Evolutionary conservation across 1,140 invertebrate genomes (phyloP).

Genomic region (Matsumurasca onukii): DNA sequence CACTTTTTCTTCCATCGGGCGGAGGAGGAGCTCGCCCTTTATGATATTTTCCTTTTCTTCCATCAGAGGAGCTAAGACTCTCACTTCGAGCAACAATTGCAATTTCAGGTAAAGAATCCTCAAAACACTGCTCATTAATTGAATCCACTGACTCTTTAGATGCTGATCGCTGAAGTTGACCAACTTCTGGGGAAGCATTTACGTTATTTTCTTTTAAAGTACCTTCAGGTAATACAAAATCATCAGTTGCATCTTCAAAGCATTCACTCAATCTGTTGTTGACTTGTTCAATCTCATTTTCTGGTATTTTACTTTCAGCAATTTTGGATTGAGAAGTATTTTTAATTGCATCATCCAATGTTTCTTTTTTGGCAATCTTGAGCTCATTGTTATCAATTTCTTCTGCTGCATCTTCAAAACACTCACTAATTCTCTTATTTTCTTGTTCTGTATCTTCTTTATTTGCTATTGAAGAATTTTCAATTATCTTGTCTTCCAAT

Average conservation of each 20-base stretch:
- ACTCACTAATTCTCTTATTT: too few relatives aligned
- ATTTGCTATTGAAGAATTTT: too few relatives aligned
- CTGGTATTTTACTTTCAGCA: too few relatives aligned
- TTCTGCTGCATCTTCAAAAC: too few relatives aligned
- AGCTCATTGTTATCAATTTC: too few relatives aligned
- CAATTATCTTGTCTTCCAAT: too few relatives aligned
- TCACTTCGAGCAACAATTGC: background rate
- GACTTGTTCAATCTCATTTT: too few relatives aligned
- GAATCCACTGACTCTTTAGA: constrained; percentile 2
- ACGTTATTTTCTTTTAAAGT: background rate
- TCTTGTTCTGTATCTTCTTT: too few relatives aligned
- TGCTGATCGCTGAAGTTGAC: background rate
- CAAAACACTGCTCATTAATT: background rate
- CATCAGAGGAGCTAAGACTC: background rate
- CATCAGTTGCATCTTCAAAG: constrained; percentile 8
- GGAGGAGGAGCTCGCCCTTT: constrained; percentile 36
- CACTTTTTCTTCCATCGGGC: constrained; percentile 17
- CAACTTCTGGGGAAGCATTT: background rate
- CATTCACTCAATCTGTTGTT: too few relatives aligned
- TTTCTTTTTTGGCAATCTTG: too few relatives aligned
- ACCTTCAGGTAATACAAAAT: background rate
- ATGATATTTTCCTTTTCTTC: constrained; percentile 24
- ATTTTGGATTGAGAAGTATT: too few relatives aligned
- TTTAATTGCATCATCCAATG: too few relatives aligned
- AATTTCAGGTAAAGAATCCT: constrained; percentile 7